Evolutionary conservation across 2,797 vertebrate genomes (phyloP), one percentile per base, ranked within the genome.

Genomic region (Mareca penelope): DNA sequence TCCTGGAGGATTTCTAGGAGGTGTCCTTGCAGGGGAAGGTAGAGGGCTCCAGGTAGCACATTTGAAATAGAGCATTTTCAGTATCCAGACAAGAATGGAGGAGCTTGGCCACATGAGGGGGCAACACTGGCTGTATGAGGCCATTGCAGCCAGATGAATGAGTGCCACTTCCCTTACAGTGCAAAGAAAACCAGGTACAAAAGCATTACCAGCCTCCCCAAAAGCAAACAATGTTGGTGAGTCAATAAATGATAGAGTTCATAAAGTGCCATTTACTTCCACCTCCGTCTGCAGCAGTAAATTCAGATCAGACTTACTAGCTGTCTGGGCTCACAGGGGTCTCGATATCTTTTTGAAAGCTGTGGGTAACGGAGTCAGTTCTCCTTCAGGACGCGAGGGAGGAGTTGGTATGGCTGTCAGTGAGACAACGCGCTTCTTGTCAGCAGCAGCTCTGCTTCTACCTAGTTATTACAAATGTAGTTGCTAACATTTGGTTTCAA

Each of bases 221-320:
- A 96, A 95, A 96, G 94, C 79, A 96, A 94, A 95, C 96, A 96
- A 90, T 71, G 78, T 93, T 85, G 77, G 89, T n/a, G 57, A 97
- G 96, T 97, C 95, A 97, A 96, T 97, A 97, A 97, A 97, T 79
- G 93, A 94, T 73, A 88, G 94, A 97, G 97, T 97, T 96, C 94
- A 96, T 97, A 97, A 97, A 97, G 78, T 3, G 15, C 70, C 95
- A 94, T 96, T 97, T 96, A 96, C 81, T 94, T 95, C 75, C 70
- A 75, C 55, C 35, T 92, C 79, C 2, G 4, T 92, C 91, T 95
- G 77, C 85, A 92, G 94, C 90, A 85, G 85, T 97, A 97, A 96
- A 97, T 97, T 89, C 94, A 78, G 85, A 93, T 95, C 86, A 94
- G 84, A 61, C 24, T 81, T 65, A 59, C 68, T 84, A 79, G 73